A percentile compares a stretch with the other conserved stretches of the same genome.
These are phyloP conservation scores for Deroplatys truncata DNA, from an alignment of 2,888 invertebrate species.

Conservation along the genomic window DNA sequence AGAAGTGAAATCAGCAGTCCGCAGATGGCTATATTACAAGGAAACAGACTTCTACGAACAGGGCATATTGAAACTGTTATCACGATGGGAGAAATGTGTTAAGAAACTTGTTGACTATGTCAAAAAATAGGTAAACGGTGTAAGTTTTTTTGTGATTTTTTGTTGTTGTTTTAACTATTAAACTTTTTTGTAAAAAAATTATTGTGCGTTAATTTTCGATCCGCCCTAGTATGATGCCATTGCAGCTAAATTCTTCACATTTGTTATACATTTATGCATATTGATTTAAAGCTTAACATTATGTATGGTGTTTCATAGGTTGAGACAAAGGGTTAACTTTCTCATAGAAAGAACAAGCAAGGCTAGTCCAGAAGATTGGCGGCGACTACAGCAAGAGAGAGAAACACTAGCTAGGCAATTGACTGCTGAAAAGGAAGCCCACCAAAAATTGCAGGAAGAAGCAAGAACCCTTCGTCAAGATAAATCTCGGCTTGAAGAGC, in stretches of 20 bases:
- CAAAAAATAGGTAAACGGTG: too few relatives aligned
- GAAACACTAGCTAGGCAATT: conserved; percentile 75
- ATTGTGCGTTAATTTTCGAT: too few relatives aligned
- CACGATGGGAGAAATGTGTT: too few relatives aligned
- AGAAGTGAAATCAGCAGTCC: too few relatives aligned
- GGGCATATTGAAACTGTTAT: too few relatives aligned
- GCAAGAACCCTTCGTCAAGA: conserved; percentile 58
- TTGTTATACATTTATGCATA: not conserved
- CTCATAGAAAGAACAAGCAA: conserved; percentile 87
- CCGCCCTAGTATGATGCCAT: too few relatives aligned
- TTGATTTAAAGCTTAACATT: not conserved
- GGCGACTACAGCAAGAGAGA: conserved; percentile 74
- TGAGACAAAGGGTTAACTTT: conserved; percentile 76
- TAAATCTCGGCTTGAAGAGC: conserved; percentile 64
- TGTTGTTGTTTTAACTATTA: too few relatives aligned
- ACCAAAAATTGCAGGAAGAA: conserved; percentile 65
- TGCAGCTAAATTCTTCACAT: not conserved
- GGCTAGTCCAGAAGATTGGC: conserved; percentile 89
- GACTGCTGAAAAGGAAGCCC: conserved; percentile 68
- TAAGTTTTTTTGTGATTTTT: too few relatives aligned
- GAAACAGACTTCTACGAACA: too few relatives aligned
- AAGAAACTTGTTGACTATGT: too few relatives aligned
- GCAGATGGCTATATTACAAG: too few relatives aligned
- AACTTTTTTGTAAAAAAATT: too few relatives aligned
- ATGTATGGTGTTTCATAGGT: conserved; percentile 41